Percentiles rank a stretch among this genome's conserved stretches.
Evolutionary conservation across 1,140 invertebrate genomes (phyloP).

Genomic region (Venturia canescens): DNA sequence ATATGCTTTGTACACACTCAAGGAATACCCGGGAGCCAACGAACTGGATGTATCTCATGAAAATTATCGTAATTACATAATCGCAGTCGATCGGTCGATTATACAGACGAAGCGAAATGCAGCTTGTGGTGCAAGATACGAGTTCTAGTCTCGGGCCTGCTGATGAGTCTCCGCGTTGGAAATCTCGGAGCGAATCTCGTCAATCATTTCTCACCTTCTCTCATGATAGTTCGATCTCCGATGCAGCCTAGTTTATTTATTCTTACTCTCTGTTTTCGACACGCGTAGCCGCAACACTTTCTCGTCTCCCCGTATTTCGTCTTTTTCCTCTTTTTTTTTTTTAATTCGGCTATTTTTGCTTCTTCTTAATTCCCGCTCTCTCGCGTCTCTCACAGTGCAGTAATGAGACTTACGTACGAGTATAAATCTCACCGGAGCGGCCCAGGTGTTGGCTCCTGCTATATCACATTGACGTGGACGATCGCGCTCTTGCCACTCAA

Average conservation of each 20-base stretch:
- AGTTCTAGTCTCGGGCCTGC: conserved; percentile 14
- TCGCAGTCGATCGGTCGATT: background rate
- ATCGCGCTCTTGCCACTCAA: conserved; percentile 44
- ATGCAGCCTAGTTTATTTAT: background rate
- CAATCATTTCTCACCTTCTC: conserved; percentile 39
- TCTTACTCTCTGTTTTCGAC: conserved; percentile 21
- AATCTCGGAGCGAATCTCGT: conserved; percentile 25
- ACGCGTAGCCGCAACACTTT: conserved; percentile 22
- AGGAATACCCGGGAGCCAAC: conserved; percentile 33
- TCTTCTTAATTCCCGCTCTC: background rate
- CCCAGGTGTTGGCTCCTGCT: conserved; percentile 17
- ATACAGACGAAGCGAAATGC: background rate
- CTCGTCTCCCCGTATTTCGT: conserved; percentile 9
- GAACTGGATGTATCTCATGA: conserved; percentile 8
- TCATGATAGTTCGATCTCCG: conserved; percentile 26
- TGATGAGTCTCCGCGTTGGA: conserved; percentile 33
- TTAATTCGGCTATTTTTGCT: background rate
- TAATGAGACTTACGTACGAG: conserved; percentile 8
- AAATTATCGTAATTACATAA: conserved; percentile 39
- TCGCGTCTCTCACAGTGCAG: conserved; percentile 28
- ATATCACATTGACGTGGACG: conserved; percentile 37
- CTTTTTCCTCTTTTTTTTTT: background rate
- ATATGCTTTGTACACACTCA: background rate
- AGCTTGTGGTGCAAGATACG: background rate
- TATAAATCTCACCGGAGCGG: background rate